Base-by-base conservation (phyloP, 2,113 vertebrate species). In the Callipepla squamata region DNA sequence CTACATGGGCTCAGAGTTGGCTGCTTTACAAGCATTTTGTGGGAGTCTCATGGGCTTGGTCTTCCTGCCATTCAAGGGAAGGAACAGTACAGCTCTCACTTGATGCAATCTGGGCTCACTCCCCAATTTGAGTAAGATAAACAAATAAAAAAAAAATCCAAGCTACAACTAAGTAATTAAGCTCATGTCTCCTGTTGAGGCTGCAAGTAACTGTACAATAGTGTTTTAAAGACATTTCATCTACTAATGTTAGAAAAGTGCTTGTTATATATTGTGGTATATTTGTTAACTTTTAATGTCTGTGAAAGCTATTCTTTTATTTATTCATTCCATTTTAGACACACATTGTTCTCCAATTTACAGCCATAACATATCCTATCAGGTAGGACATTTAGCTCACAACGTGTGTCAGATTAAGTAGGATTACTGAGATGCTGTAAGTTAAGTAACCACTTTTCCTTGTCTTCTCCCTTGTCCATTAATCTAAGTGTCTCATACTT, bases 291-390 rank as follows among this genome's bases (percentile, higher is more conserved):
- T 20, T 72, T 63, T 7, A 78, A 6, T 9, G 7, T 74, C 28
- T 81, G 34, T 73, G 80, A 85, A 63, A 77, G 80, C 73, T 55
- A 11, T 26, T 42, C 9, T 0, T 90, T 69, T 91, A 95, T 93
- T 93, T 91, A 93, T 91, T 91, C 82, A 47, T 79, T 68, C 74
- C 26, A 66, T 28, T 72, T 79, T 55, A 75, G 30, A 44, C n/a
- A 22, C 58, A 34, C 48, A 9, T 58, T 79, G 44, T 32, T 28
- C 75, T 79, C 32, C 23, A 34, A 3, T 26, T 50, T 79, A 38
- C 17, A 42, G 8, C 51, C 62, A 44, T 63, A 65, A 38, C 26
- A 34, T 79, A 74, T 11, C 40, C 21, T 50, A 18, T 34, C 28
- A 45, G 22, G 50, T 34, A 44, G 34, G 17, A 28, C 28, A 8